These are phyloP conservation scores for Eurytoma adleriae DNA, from an alignment of 2,888 invertebrate genomes.

Conservation along the genomic window DNA sequence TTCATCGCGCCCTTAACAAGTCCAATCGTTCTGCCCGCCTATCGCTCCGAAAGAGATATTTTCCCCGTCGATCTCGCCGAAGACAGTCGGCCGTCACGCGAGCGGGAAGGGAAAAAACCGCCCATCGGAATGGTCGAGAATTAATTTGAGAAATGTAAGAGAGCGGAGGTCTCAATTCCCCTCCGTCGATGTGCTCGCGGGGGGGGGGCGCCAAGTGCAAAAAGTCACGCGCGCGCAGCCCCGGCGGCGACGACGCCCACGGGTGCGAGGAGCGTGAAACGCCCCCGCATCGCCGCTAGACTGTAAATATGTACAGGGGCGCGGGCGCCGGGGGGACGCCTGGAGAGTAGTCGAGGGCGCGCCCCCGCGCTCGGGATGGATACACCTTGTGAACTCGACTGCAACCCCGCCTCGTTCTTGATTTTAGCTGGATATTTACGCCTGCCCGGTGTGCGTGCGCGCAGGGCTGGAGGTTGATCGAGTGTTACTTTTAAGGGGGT, in stretches of 20 bases:
- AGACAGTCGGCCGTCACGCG: too few relatives aligned
- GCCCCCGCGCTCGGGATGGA: not conserved
- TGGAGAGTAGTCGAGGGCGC: not conserved
- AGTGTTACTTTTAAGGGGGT: not conserved
- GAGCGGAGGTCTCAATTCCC: too few relatives aligned
- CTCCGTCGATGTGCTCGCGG: not conserved
- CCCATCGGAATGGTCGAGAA: too few relatives aligned
- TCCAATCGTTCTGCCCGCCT: too few relatives aligned
- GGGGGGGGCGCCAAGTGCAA: slow-evolving; percentile 35
- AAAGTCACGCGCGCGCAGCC: slow-evolving; percentile 42
- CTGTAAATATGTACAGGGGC: slow-evolving; percentile 43
- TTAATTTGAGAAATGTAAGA: too few relatives aligned
- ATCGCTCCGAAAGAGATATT: too few relatives aligned
- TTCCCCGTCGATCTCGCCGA: too few relatives aligned
- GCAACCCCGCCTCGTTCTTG: not conserved
- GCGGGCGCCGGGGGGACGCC: not conserved
- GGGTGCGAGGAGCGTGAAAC: not conserved
- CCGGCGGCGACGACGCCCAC: not conserved
- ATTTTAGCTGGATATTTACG: not conserved
- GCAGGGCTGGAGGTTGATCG: not conserved
- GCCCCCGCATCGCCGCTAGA: slow-evolving; percentile 29
- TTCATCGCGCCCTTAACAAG: too few relatives aligned
- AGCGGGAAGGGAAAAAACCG: too few relatives aligned
- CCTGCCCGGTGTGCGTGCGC: not conserved
- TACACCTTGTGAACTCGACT: not conserved